Conservation (phyloP, 2,797 vertebrate genomes). For the Tiaroga cobitis region DNA sequence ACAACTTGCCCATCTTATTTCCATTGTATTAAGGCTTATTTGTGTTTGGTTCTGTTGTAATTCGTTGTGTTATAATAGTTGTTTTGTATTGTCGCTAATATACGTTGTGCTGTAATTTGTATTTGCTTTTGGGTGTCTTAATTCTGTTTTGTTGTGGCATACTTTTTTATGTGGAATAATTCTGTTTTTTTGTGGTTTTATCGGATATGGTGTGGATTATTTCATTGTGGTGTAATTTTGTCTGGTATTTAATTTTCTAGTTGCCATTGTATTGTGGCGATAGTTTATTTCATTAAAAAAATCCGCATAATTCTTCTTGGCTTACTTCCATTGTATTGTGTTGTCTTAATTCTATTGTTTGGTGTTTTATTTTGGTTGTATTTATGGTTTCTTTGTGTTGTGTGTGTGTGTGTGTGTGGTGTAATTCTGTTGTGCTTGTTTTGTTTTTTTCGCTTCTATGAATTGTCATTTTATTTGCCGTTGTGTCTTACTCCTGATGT, state of each 20-base stretch:
- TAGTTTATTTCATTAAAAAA: neutral
- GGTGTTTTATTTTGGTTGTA: neutral
- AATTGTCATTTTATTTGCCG: neutral
- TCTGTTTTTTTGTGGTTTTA: neutral
- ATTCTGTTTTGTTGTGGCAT: neutral
- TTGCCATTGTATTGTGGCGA: neutral
- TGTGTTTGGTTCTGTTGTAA: neutral
- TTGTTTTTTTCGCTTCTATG: neutral
- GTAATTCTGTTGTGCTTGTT: neutral
- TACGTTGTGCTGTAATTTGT: neutral
- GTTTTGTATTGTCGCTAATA: neutral
- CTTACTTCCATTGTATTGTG: neutral
- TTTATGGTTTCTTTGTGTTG: neutral
- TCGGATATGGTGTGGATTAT: neutral
- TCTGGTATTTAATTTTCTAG: neutral
- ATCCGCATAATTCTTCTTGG: neutral
- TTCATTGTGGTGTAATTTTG: neutral
- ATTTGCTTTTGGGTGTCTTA: neutral
- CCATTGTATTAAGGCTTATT: neutral
- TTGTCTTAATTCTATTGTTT: neutral
- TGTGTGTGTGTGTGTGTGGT: neutral
- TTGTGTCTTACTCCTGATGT: neutral
- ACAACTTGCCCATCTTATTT: neutral
- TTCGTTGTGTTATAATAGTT: no score
- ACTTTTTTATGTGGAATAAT: neutral